Conservation (phyloP, 1,140 invertebrate genomes). For the Asbolus verrucosus region DNA sequence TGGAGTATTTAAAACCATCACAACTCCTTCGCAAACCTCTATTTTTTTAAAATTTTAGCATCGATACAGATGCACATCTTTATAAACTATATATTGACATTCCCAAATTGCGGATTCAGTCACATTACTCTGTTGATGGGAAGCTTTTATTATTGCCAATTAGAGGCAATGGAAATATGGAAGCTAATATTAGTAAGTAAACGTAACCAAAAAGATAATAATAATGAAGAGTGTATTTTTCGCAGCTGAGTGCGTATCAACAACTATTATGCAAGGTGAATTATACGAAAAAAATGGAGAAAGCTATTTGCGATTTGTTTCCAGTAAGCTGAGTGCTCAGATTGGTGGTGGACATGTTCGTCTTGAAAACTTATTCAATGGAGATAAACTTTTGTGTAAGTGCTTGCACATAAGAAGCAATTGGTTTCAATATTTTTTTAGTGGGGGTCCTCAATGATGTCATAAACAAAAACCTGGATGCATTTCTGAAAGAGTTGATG, state of each 20-base stretch:
- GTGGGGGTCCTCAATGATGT: constrained; percentile 71
- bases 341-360: constrained; percentile 70
- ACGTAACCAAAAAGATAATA: constrained; percentile 3
- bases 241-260: constrained; percentile 69
- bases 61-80: constrained; percentile 65
- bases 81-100: constrained; percentile 69
- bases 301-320: constrained; percentile 68
- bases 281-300: constrained; percentile 66
- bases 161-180: constrained; percentile 71
- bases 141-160: constrained; percentile 72
- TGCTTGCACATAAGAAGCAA: background rate
- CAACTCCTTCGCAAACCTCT: too few relatives aligned
- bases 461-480: constrained; percentile 73
- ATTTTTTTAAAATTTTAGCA: constrained; percentile 62
- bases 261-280: constrained; percentile 66
- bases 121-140: constrained; percentile 73
- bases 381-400: constrained; percentile 69
- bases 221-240: constrained; percentile 43
- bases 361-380: constrained; percentile 75
- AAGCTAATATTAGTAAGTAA: constrained; percentile 73
- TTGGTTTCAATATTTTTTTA: constrained; percentile 49
- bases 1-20: constrained; percentile 67
- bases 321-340: constrained; percentile 68
- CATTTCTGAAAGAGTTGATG: constrained; percentile 70
- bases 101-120: constrained; percentile 70